Evolutionary conservation across 2,888 invertebrate species (phyloP).

Genomic region (Noctua janthina): DNA sequence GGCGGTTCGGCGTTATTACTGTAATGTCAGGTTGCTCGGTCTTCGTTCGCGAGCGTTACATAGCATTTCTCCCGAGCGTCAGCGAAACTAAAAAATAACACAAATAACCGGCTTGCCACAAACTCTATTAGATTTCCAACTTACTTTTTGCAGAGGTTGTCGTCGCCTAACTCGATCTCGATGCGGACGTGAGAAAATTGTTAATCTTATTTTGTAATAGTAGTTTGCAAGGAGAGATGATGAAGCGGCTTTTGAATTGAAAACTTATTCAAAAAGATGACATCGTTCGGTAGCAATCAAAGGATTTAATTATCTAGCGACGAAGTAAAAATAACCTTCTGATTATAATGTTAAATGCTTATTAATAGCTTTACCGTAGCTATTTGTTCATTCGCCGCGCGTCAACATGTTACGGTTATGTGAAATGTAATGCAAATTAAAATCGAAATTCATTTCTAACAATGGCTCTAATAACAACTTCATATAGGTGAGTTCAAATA

Average conservation of each 20-base stretch:
- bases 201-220: constrained; percentile 85
- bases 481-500: constrained; percentile 43
- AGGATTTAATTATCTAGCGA: constrained; percentile 64
- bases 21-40: constrained; percentile 87
- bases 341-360: constrained; percentile 50
- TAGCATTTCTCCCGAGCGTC: constrained; percentile 84
- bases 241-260: constrained; percentile 76
- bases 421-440: constrained; percentile 52
- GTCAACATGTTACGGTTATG: constrained; percentile 45
- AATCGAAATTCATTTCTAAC: constrained; percentile 40
- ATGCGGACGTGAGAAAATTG: constrained; percentile 88
- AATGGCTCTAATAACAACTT: constrained; percentile 30
- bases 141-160: constrained; percentile 88
- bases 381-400: constrained; percentile 44
- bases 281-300: constrained; percentile 67
- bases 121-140: constrained; percentile 89
- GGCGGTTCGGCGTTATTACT: constrained; percentile 87
- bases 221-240: constrained; percentile 77
- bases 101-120: constrained; percentile 88
- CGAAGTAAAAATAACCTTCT: constrained; percentile 47
- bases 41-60: constrained; percentile 87
- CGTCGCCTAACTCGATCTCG: constrained; percentile 87
- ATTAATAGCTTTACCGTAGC: constrained; percentile 42
- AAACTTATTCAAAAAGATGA: constrained; percentile 72
- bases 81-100: constrained; percentile 87